A percentile compares a stretch with the other conserved stretches of the same genome.
phyloP scores from a whole-genome alignment of 2,888 invertebrate species.

The Lepidochrysops patricia region DNA sequence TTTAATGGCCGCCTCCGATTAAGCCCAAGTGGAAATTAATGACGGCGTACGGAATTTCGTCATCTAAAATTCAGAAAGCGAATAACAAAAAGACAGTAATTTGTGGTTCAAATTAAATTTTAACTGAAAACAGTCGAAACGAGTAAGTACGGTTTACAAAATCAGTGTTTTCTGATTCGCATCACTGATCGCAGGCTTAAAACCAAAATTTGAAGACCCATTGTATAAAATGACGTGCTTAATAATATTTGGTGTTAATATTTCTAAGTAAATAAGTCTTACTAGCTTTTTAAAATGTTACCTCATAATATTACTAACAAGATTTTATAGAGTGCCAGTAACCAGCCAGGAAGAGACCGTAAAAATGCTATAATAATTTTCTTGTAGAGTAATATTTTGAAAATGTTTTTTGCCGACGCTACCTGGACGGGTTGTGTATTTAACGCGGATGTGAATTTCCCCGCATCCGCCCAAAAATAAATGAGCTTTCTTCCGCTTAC shows the following conservation, averaged over 20 bases:
- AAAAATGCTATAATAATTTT: no score
- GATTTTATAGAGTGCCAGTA: no score
- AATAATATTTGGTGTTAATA: no score
- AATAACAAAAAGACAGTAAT: constrained; percentile 69
- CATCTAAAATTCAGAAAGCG: constrained; percentile 63
- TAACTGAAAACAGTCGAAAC: constrained; percentile 64
- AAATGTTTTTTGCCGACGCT: background rate
- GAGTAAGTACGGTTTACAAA: constrained; percentile 38
- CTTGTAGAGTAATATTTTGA: no score
- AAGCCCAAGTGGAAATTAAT: constrained; percentile 51
- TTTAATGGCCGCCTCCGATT: constrained; percentile 24
- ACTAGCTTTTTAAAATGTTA: no score
- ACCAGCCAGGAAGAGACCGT: no score
- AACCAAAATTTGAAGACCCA: no score
- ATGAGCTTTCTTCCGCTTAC: constrained; percentile 73
- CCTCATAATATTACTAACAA: no score
- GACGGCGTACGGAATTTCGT: constrained; percentile 46
- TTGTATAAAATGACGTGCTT: no score
- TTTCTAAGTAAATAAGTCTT: no score
- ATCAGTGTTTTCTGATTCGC: background rate
- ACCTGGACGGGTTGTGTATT: constrained; percentile 62
- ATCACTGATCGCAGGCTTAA: no score
- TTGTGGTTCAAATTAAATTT: constrained; percentile 65
- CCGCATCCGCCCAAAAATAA: constrained; percentile 72
- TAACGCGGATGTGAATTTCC: constrained; percentile 71